Evolutionary conservation across 2,888 invertebrate species (phyloP).

Genomic region (Drosophila subquinaria): DNA sequence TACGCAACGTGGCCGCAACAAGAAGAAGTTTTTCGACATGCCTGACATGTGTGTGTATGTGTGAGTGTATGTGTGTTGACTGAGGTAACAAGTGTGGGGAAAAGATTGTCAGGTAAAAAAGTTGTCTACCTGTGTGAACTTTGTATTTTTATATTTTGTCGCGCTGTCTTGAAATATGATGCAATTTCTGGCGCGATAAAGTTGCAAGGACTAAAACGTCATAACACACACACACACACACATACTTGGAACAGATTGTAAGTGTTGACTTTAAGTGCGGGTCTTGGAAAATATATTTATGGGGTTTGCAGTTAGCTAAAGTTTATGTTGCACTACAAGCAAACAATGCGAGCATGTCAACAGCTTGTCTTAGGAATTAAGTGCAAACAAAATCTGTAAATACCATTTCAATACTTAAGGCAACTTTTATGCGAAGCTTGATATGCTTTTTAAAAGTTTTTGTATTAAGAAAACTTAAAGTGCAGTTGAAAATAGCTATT

Average conservation of each 20-base stretch:
- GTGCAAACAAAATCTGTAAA: slow-evolving; percentile 10
- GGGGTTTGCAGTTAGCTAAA: slow-evolving; percentile 49
- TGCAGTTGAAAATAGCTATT: not conserved
- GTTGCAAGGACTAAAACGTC: slow-evolving; percentile 69
- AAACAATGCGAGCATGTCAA: slow-evolving; percentile 7
- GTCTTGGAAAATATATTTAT: slow-evolving; percentile 21
- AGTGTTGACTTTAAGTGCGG: slow-evolving; percentile 66
- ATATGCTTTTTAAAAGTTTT: not conserved
- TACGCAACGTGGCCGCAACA: slow-evolving; percentile 61
- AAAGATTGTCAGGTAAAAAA: slow-evolving; percentile 51
- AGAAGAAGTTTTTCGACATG: slow-evolving; percentile 39
- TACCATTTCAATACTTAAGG: not conserved
- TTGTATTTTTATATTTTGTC: slow-evolving; percentile 69
- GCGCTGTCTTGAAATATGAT: slow-evolving; percentile 77
- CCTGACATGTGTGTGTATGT: slow-evolving; percentile 51
- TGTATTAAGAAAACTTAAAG: not conserved
- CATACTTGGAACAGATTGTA: slow-evolving; percentile 38
- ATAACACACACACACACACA: slow-evolving; percentile 39
- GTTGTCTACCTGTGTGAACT: slow-evolving; percentile 57
- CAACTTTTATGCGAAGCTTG: not conserved
- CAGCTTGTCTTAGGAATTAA: slow-evolving; percentile 1
- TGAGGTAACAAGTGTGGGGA: not conserved
- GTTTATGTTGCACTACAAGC: slow-evolving; percentile 41
- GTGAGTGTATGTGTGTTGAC: slow-evolving; percentile 14
- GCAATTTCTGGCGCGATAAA: slow-evolving; percentile 80